Conservation (phyloP, 2,113 vertebrate species). For the Mus musculus region GRCm39 chr7:114961001-114961500, state of each 20-base stretch:
- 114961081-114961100: background rate
- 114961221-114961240: background rate
- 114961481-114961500: background rate
- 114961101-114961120: background rate
- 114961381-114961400: background rate
- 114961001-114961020: background rate
- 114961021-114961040: background rate
- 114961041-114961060: background rate
- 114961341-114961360: background rate
- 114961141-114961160: background rate
- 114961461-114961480: background rate
- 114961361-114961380: background rate
- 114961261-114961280: background rate
- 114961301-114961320: background rate
- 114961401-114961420: background rate
- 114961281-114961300: background rate
- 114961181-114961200: background rate
- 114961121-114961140: conserved; percentile 1
- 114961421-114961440: background rate
- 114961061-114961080: conserved; percentile 15
- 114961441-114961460: conserved; percentile 45
- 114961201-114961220: background rate
- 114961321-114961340: background rate
- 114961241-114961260: background rate
- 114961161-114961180: background rate